phyloP scores from a whole-genome alignment of 1,140 invertebrate species.

The Charaxes varanes region DNA sequence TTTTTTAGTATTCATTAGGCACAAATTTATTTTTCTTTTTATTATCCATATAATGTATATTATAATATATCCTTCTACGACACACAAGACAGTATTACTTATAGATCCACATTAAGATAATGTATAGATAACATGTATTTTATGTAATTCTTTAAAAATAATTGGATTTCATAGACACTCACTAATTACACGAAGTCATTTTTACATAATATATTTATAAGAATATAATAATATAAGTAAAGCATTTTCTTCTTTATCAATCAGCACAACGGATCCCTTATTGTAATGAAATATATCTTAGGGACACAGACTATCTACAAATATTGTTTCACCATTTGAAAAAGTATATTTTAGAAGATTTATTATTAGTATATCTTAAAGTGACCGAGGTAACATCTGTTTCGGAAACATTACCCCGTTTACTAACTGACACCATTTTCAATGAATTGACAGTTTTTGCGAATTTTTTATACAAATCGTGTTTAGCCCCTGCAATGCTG shows the following conservation, averaged over 20 bases:
- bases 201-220: conserved; percentile 72
- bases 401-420: conserved; percentile 43
- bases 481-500: conserved; percentile 38
- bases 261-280: conserved; percentile 64
- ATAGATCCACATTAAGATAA: conserved; percentile 44
- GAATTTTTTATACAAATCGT: conserved; percentile 41
- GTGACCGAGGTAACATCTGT: conserved; percentile 46
- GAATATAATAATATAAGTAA: conserved; percentile 72
- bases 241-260: conserved; percentile 65
- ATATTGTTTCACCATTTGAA: conserved; percentile 57
- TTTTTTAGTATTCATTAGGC: conserved; percentile 64
- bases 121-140: conserved; percentile 53
- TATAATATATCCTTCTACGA: conserved; percentile 51
- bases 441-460: conserved; percentile 65
- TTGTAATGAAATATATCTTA: conserved; percentile 35
- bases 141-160: conserved; percentile 57
- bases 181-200: conserved; percentile 62
- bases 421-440: conserved; percentile 64
- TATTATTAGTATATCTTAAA: conserved; percentile 53
- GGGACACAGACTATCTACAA: conserved; percentile 64
- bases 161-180: conserved; percentile 67
- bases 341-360: conserved; percentile 55
- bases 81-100: conserved; percentile 55
- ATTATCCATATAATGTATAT: conserved; percentile 40
- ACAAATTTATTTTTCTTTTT: conserved; percentile 61